phyloP scores from a whole-genome alignment of 2,113 vertebrate genomes.

The Oxygymnocypris stewartii region DNA sequence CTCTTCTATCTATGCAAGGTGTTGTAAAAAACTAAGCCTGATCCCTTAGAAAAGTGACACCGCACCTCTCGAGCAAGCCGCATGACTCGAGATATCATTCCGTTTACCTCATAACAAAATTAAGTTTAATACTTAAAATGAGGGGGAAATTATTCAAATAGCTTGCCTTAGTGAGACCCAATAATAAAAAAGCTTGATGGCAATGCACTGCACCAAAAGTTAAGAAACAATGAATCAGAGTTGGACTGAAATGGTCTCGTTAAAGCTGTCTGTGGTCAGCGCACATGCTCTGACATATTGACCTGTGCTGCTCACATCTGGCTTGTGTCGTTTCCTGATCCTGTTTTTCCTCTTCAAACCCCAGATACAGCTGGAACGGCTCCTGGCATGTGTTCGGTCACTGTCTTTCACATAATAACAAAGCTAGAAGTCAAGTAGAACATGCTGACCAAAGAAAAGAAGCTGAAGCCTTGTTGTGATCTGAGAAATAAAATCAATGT shows the following conservation, averaged over 20 bases:
- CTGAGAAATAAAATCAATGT: too few species aligned
- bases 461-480: neutral
- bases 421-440: neutral
- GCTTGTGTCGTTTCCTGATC: conserved; percentile 3
- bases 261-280: too few species aligned
- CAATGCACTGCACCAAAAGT: neutral
- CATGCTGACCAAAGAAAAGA: neutral
- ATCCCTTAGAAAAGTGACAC: neutral
- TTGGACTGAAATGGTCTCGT: neutral
- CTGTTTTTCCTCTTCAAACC: neutral
- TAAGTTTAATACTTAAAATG: neutral
- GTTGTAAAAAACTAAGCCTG: too few species aligned
- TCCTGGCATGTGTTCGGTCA: neutral
- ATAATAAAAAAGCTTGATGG: neutral
- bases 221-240: neutral
- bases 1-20: neutral
- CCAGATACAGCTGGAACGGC: neutral
- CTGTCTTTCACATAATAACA: neutral
- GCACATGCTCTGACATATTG: neutral
- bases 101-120: neutral
- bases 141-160: neutral
- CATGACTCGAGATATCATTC: neutral
- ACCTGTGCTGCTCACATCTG: neutral
- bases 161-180: neutral
- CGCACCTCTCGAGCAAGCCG: too few species aligned